Evolutionary conservation across 2,888 invertebrate species (phyloP), one percentile per base, ranked within the genome.

Genomic region (Phortica okadai): DNA sequence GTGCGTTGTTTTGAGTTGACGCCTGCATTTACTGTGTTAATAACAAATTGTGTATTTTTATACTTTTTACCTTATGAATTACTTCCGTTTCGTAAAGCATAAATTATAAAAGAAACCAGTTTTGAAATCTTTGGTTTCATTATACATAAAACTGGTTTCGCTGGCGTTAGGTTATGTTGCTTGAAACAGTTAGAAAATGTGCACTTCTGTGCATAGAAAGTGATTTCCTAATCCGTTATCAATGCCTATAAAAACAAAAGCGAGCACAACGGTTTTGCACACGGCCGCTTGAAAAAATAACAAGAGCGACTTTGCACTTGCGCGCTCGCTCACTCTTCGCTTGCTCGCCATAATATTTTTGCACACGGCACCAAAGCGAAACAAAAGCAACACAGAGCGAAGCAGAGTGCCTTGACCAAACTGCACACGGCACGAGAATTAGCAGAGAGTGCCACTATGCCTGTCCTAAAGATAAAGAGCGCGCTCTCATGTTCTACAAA

Each of bases 341-440:
- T 62, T 8, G 21, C 25, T 33, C 33, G 33, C 33, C 2, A 14
- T n/a, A 42, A 10, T 7, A 54, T 50, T 10, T 83, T 85, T 85
- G 85, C 85, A 84, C 85, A 84, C 85, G 85, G 77, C 80, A n/a
- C 74, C 69, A 42, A 16, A 4, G 54, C 21, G 8, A 16, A 69
- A 76, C 79, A 76, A 54, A 33, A 67, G 76, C 70, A 21, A 21
- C 21, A 59, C 59, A 59, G n/a, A 59, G 45, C 10, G 10, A 45
- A 45, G 45, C 10, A 8, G 45, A 6, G 10, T 45, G 45, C 45
- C 67, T 77, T 59, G 59, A 59, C 6, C 21, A 70, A 56, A 21
- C 45, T 86, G 86, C 86, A 80, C 87, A 84, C 86, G 87, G 79
- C 81, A 70, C 86, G 0, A 45, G 6, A 45, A 45, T 0, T 8